Conservation (phyloP, 35 echinoderm and acorn worm species). For the Strongylocentrotus purpuratus region DNA sequence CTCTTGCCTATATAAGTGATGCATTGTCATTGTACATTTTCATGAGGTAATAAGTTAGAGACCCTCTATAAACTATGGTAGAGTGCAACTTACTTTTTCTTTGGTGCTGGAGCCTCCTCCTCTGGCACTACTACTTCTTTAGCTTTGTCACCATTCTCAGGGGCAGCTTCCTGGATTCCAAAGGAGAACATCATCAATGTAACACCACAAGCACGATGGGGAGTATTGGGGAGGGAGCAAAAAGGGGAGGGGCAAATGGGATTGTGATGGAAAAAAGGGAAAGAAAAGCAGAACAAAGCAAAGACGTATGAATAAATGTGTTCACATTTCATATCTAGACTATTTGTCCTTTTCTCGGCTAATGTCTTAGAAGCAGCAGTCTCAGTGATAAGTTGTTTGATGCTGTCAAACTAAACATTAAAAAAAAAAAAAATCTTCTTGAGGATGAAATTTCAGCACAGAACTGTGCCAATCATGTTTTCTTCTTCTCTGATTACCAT, state of each 20-base stretch:
- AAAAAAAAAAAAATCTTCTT: neutral
- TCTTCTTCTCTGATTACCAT: neutral
- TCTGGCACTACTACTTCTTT: neutral
- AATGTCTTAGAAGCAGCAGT: neutral
- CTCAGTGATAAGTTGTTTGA: neutral
- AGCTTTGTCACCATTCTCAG: neutral
- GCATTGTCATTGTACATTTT: neutral
- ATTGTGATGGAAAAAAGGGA: neutral
- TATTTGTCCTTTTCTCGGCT: neutral
- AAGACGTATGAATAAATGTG: conserved; percentile 22
- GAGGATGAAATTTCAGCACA: neutral
- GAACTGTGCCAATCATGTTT: too few species aligned
- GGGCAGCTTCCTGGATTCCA: conserved; percentile 45
- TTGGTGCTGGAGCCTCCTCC: neutral
- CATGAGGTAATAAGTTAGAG: neutral
- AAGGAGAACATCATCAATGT: conserved; percentile 49
- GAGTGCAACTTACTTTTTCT: conserved; percentile 28
- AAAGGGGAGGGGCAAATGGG: neutral
- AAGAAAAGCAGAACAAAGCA: conserved; percentile 42
- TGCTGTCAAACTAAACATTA: neutral
- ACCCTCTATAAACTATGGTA: neutral
- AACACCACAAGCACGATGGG: conserved; percentile 47
- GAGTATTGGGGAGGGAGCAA: neutral
- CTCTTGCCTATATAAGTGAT: neutral
- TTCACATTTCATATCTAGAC: neutral